These are phyloP conservation scores for Ennomos quercinarius DNA, from an alignment of 2,888 invertebrate genomes.

Conservation along the genomic window DNA sequence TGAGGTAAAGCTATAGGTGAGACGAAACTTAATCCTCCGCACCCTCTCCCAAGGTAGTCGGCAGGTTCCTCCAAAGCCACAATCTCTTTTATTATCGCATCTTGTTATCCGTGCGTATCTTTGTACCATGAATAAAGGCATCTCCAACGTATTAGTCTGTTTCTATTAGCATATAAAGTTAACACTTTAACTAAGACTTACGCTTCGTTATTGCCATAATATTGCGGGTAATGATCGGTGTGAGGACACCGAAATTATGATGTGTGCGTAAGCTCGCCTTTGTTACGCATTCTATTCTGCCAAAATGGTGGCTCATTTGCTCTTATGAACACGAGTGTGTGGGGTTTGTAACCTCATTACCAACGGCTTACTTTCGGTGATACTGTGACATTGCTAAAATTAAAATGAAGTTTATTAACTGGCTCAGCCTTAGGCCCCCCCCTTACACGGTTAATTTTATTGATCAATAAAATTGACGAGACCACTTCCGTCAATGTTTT, in stretches of 20 bases:
- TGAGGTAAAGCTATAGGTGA: too few species aligned
- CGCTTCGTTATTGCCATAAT: conserved; percentile 49
- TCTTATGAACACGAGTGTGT: conserved; percentile 20
- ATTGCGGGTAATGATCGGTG: conserved; percentile 36
- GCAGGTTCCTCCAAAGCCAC: too few species aligned
- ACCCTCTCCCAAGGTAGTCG: too few species aligned
- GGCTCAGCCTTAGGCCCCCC: too few species aligned
- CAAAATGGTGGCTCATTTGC: conserved; percentile 27
- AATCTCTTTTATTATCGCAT: background rate
- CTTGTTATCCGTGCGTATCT: background rate
- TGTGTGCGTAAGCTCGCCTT: conserved; percentile 22
- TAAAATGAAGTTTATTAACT: background rate
- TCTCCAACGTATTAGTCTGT: too few species aligned
- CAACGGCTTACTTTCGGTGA: conserved; percentile 9
- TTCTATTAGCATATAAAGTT: too few species aligned
- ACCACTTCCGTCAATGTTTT: too few species aligned
- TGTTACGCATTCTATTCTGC: conserved; percentile 28
- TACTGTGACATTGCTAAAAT: background rate
- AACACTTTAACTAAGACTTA: conserved; percentile 37
- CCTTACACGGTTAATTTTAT: too few species aligned
- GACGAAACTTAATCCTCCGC: too few species aligned
- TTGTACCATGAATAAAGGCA: too few species aligned
- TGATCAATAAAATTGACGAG: too few species aligned
- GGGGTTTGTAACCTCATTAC: conserved; percentile 12
- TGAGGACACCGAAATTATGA: conserved; percentile 21